Evolutionary conservation across 1,140 invertebrate species (phyloP), one percentile per base, ranked within the genome.

Genomic region (Littorina saxatilis): DNA sequence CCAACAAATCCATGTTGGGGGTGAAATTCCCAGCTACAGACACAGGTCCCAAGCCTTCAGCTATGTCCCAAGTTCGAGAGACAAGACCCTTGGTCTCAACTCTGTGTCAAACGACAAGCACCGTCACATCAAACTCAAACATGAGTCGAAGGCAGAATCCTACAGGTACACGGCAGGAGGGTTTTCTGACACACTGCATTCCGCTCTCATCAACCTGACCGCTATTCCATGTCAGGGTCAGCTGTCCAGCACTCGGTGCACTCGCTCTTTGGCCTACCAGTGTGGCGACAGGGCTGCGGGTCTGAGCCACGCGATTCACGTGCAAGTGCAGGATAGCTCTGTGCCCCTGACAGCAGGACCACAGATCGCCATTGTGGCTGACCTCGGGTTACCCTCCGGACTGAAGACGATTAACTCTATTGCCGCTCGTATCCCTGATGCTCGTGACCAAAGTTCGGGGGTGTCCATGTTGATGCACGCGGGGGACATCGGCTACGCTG

Each of bases 401-500:
- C 50, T 74, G 27, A 35, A 79, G 20, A 85, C 84, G 32, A 82
- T 82, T 27, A 75, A 52, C 11, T 70, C 75, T 5, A 81, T 85
- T 7, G 55, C 76, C n/a, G 76, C 78, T 2, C 79, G 52, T 20
- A 61, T 78, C 43, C 66, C 66, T 9, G 43, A 5, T 47, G 43
- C 43, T 47, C n/a, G n/a, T n/a, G n/a, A n/a, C n/a, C n/a, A n/a
- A n/a, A n/a, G n/a, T n/a, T n/a, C n/a, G n/a, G 73, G 82, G 70
- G 70, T 84, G 5, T 63, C 82, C 74, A n/a, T 85, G 32, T 66
- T 85, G 35, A 43, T 85, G 20, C 84, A 85, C 58, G 81, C 52
- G 5, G 84, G 84, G 0, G 84, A 85, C 79, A 85, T 85, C 75
- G 61, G 47, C 68, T 85, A 85, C 43, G 84, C 84, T 17, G 84